Evolutionary conservation across 2,113 vertebrate genomes (phyloP), one percentile per base, ranked within the genome.

Genomic region (Ictalurus punctatus): DNA sequence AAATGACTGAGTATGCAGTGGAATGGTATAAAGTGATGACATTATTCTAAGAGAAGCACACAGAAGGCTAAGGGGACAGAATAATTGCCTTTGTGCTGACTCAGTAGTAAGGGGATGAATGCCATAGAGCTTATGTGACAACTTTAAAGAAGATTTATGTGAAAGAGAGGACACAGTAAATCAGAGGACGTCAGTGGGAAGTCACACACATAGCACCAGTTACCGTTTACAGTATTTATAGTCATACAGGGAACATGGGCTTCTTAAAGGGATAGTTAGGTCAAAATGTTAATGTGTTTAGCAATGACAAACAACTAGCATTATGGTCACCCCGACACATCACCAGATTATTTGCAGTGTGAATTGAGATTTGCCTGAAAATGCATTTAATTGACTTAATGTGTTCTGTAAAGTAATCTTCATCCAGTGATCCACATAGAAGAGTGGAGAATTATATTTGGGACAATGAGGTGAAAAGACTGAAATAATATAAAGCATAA

Each of bases 91-190:
- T 93, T 91, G 84, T 88, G 92, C 93, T 92, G 93, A 95, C 91
- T 93, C 94, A 93, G 91, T 88, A 80, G 83, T 91, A 93, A 91
- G 90, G 89, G 80, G 92, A 94, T 93, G 92, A 95, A 93, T 93
- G 92, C 92, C 91, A 92, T 91, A 89, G 92, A 94, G 92, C 85
- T 89, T 90, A 90, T 71, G 90, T 80, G 88, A 91, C 89, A 88
- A 90, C 90, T 93, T 93, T 88, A 88, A 94, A 93, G 90, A 90
- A 93, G 92, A 91, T 91, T 89, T 79, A 89, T 67, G 87, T 61
- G 89, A 21, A 34, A 65, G 34, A 69, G 73, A 7, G 37, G 59
- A 84, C 54, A 52, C 48, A 5, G 30, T 58, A 84, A 89, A 89
- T 71, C 61, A 59, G 81, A 27, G 58, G 56, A 89, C 86, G 88